Evolutionary conservation across 2,888 invertebrate genomes (phyloP).

Genomic region (Hydropsyche betteni): DNA sequence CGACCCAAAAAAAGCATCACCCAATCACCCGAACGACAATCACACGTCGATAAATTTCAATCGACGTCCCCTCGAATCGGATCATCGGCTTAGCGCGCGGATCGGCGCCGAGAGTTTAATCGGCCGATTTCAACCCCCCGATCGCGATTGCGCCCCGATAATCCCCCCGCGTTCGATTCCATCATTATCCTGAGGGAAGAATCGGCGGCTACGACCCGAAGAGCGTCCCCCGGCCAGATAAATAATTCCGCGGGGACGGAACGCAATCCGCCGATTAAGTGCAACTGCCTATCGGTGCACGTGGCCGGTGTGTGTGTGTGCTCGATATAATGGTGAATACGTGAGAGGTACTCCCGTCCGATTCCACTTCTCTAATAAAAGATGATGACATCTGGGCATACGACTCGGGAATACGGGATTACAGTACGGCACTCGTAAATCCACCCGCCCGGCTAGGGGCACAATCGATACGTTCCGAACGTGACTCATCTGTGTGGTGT

Average conservation of each 20-base stretch:
- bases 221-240: neutral
- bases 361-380: conserved; percentile 29
- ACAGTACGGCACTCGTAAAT: conserved; percentile 20
- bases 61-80: neutral
- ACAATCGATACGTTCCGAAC: conserved; percentile 1
- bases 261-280: conserved; percentile 16
- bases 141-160: conserved; percentile 5
- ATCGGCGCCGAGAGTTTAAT: conserved; percentile 1
- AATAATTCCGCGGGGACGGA: neutral
- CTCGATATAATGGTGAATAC: too few species aligned
- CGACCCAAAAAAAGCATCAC: too few species aligned
- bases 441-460: neutral
- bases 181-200: conserved; percentile 3
- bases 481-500: conserved; percentile 8
- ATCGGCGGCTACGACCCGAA: neutral
- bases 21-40: too few species aligned
- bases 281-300: conserved; percentile 1
- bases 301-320: too few species aligned
- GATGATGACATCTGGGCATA: conserved; percentile 28
- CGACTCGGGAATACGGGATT: conserved; percentile 25
- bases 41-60: neutral
- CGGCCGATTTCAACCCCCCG: neutral
- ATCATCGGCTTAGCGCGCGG: neutral
- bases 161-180: neutral
- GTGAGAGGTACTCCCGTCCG: conserved; percentile 5